Percentiles rank a stretch among this genome's conserved stretches.
Conservation (phyloP, 2,113 vertebrate species). For the Chascanopsetta lugubris region DNA sequence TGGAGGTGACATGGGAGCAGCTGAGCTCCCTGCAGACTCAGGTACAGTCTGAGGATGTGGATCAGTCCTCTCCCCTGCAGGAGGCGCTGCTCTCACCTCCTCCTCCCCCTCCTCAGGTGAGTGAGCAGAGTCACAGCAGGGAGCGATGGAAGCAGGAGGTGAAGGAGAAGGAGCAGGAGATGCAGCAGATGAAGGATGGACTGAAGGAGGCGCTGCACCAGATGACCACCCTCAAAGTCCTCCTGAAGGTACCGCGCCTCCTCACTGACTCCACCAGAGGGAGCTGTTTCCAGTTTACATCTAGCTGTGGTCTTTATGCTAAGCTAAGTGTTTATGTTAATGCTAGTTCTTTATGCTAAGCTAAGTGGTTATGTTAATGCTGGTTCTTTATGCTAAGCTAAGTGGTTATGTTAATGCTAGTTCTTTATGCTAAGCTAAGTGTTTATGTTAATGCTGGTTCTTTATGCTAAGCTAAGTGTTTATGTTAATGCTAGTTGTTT, state of each 20-base stretch:
- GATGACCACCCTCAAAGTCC: conserved; percentile 63
- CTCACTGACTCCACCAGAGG: too few relatives aligned
- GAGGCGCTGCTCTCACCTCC: neutral
- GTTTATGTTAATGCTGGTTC: too few relatives aligned
- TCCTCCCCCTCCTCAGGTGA: conserved; percentile 30
- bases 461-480: too few relatives aligned
- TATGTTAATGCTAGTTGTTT: too few relatives aligned
- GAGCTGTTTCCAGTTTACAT: too few relatives aligned
- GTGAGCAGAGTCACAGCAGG: conserved; percentile 26
- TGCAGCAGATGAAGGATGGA: conserved; percentile 60
- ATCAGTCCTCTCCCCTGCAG: neutral
- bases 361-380: too few relatives aligned
- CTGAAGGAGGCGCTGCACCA: conserved; percentile 66
- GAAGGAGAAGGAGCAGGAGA: conserved; percentile 57
- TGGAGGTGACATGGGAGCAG: conserved; percentile 23
- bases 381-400: too few relatives aligned
- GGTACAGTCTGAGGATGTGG: conserved; percentile 25
- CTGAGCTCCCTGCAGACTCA: conserved; percentile 45
- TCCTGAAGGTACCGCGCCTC: conserved; percentile 62
- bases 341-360: too few relatives aligned
- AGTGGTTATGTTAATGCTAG: too few relatives aligned
- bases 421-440: too few relatives aligned
- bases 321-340: too few relatives aligned
- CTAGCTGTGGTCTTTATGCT: too few relatives aligned
- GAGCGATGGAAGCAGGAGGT: conserved; percentile 35